Base-by-base conservation (phyloP, 2,888 invertebrate species). In the Zygothrica quintamaculata region DNA sequence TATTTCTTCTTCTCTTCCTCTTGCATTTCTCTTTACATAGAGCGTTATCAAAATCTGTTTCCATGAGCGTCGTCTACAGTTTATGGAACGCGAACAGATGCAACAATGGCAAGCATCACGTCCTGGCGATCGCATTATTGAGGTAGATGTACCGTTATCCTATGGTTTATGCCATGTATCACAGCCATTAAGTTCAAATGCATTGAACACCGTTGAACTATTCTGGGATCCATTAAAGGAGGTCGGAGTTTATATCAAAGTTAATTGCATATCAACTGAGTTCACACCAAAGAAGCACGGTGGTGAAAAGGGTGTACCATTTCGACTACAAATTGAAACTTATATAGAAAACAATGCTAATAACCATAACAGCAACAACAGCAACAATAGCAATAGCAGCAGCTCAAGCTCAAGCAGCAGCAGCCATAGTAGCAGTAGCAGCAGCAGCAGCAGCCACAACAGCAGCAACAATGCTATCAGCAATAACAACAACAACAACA, bases 281-380 rank as follows among this genome's bases (percentile, higher is more conserved):
- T 99, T 99, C 90, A 99, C 99, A 0, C 97, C 98, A 0, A 98
- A 98, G 90, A 98, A 98, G 88, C 98, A 99, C 91, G 99, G 99
- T 43, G 99, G 99, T 0, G 99, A 99, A 91, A 99, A 99, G 89
- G 99, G 99, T 0, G 98, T 99, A 0, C 98, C 98, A 0, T 99
- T 99, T 92, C 94, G 98, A 43, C 95, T 98, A 70, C 98, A 98
- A 92, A 96, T 99, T 74, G 98, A 98, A 92, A 98, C 98, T 0
- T 95, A 89, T 79, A 88, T 91, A 76, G 91, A 91, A 58, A 90
- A 84, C 71, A 42, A 58, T 40, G 68, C 31, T 25, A 61, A 50
- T 25, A 51, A 60, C 37, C 48, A 56, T 53, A 75, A 51, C 51
- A 77, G 39, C 58, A 55, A 22, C 57, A 50, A 16, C 52, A 56